Evolutionary conservation across 2,888 invertebrate genomes (phyloP).

Genomic region (Rhagonycha fulva): DNA sequence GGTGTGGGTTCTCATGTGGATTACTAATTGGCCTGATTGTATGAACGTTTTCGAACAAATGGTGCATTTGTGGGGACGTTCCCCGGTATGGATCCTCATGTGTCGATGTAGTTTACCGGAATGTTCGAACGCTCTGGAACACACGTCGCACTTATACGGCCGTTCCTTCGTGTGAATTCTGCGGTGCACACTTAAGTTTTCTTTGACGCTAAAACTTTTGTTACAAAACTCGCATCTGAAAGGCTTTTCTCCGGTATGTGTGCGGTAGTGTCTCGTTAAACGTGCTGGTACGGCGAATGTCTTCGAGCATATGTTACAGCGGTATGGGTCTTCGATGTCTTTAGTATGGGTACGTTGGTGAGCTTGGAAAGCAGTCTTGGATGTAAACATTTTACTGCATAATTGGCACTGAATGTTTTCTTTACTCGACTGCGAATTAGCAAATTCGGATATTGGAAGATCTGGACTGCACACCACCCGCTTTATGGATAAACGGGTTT

Average conservation of each 20-base stretch:
- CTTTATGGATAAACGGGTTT: conserved; percentile 52
- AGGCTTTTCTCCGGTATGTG: conserved; percentile 89
- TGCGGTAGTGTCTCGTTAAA: conserved; percentile 82
- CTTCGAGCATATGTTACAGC: conserved; percentile 88
- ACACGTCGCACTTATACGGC: conserved; percentile 87
- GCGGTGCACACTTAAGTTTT: conserved; percentile 87
- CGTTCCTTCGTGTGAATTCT: conserved; percentile 91
- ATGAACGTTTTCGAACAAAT: conserved; percentile 90
- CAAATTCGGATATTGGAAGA: conserved; percentile 55
- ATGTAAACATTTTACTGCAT: conserved; percentile 52
- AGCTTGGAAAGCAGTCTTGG: conserved; percentile 49
- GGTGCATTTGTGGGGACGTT: conserved; percentile 86
- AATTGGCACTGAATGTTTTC: conserved; percentile 52
- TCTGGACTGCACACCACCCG: conserved; percentile 66
- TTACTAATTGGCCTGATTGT: conserved; percentile 88
- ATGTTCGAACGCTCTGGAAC: conserved; percentile 87
- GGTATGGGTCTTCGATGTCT: conserved; percentile 72
- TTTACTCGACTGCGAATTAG: conserved; percentile 35
- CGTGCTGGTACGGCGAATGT: conserved; percentile 90
- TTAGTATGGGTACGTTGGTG: conserved; percentile 50
- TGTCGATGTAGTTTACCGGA: conserved; percentile 89
- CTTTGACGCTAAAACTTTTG: conserved; percentile 91
- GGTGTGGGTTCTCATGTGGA: conserved; percentile 89
- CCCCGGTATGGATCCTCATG: conserved; percentile 89
- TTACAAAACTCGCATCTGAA: conserved; percentile 90